A percentile compares a stretch with the other conserved stretches of the same genome.
Conservation (phyloP, 2,113 vertebrate genomes). For the Lethenteron reissneri region DNA sequence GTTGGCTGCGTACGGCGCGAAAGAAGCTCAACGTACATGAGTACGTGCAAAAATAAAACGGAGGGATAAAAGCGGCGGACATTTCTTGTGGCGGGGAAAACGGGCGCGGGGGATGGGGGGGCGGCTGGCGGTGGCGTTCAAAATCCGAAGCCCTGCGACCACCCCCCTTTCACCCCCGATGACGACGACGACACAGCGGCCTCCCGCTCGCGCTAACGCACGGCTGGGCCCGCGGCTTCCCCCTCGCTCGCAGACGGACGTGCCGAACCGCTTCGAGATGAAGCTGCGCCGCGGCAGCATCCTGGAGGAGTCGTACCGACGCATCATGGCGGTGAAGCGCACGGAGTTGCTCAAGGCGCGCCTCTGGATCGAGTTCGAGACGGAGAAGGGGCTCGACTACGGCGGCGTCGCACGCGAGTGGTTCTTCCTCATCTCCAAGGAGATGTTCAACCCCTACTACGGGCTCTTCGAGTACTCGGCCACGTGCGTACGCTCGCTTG, state of each 20-base stretch:
- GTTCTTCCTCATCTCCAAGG: slow-evolving; percentile 96
- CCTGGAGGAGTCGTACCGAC: slow-evolving; percentile 79
- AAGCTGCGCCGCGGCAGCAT: slow-evolving; percentile 56
- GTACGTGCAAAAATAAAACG: too few species aligned
- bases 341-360: slow-evolving; percentile 72
- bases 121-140: too few species aligned
- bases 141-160: too few species aligned
- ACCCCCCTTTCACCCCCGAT: too few species aligned
- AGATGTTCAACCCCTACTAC: slow-evolving; percentile 99
- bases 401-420: slow-evolving; percentile 84
- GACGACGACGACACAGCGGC: too few species aligned
- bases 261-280: slow-evolving; percentile 91
- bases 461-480: slow-evolving; percentile 95
- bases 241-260: slow-evolving; percentile 37
- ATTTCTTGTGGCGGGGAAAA: too few species aligned
- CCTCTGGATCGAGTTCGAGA: slow-evolving; percentile 91
- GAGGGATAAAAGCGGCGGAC: too few species aligned
- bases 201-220: too few species aligned
- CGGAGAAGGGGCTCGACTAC: slow-evolving; percentile 90
- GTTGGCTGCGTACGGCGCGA: too few species aligned
- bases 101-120: too few species aligned
- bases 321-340: slow-evolving; percentile 60
- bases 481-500: slow-evolving; percentile 25
- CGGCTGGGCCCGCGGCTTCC: not conserved
- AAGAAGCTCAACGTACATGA: too few species aligned